phyloP scores from a whole-genome alignment of 1,140 invertebrate genomes.

The Cydia splendana region DNA sequence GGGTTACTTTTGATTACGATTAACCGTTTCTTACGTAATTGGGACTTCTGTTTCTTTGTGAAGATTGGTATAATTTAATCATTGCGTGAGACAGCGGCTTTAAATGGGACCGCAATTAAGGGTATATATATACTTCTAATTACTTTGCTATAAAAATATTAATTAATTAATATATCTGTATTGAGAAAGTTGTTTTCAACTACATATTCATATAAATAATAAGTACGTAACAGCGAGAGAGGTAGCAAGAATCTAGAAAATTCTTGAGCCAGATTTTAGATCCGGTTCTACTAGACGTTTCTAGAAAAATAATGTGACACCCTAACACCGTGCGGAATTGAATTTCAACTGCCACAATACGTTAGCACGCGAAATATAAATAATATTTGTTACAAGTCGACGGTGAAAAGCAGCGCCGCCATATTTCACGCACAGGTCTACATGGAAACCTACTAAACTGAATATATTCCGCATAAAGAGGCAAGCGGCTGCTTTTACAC shows the following conservation, averaged over 20 bases:
- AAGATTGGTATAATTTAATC: slow-evolving; percentile 18
- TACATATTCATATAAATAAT: too few relatives aligned
- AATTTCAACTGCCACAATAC: slow-evolving; percentile 19
- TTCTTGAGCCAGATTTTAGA: neutral
- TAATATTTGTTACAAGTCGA: slow-evolving; percentile 38
- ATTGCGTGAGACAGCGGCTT: neutral
- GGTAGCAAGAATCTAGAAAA: neutral
- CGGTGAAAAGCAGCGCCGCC: slow-evolving; percentile 42
- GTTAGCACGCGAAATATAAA: slow-evolving; percentile 37
- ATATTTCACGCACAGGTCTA: slow-evolving; percentile 60
- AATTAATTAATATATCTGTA: neutral
- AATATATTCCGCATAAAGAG: slow-evolving; percentile 60
- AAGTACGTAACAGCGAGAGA: neutral
- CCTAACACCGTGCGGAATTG: slow-evolving; percentile 2
- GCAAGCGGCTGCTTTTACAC: slow-evolving; percentile 38
- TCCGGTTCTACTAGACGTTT: neutral
- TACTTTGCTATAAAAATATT: neutral
- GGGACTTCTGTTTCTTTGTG: slow-evolving; percentile 25
- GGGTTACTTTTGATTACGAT: slow-evolving; percentile 28
- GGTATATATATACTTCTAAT: neutral
- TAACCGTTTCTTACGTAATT: slow-evolving; percentile 30
- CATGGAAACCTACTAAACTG: slow-evolving; percentile 54
- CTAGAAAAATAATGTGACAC: slow-evolving; percentile 19
- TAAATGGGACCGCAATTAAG: neutral
- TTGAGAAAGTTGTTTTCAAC: neutral